Conservation (phyloP, 2,888 invertebrate genomes). For the Himalopsyche anomala region DNA sequence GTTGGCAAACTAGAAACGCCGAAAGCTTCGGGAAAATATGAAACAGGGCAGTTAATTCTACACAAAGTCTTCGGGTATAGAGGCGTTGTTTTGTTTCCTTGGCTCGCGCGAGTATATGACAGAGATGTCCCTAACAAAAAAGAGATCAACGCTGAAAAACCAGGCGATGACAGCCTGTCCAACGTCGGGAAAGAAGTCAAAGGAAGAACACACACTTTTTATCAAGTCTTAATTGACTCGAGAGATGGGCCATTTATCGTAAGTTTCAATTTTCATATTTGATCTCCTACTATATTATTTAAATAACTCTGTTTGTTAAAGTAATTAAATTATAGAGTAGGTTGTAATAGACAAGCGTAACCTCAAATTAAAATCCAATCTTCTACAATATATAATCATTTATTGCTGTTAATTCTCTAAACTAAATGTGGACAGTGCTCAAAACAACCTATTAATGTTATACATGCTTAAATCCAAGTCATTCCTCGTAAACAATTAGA, state of each 20-base stretch:
- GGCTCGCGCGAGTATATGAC: conserved; percentile 97
- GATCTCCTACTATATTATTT: too few relatives aligned
- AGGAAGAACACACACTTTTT: conserved; percentile 94
- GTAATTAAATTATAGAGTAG: too few relatives aligned
- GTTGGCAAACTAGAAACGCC: conserved; percentile 94
- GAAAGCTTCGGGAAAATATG: conserved; percentile 92
- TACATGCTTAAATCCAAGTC: too few relatives aligned
- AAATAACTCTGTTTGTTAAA: too few relatives aligned
- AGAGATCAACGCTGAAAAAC: conserved; percentile 37
- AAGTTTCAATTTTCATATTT: conserved; percentile 72
- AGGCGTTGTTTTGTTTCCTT: conserved; percentile 97
- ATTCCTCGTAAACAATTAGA: too few relatives aligned
- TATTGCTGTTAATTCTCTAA: too few relatives aligned
- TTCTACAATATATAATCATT: too few relatives aligned
- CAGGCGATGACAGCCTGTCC: conserved; percentile 67
- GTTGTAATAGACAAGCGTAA: too few relatives aligned
- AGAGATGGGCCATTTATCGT: conserved; percentile 98
- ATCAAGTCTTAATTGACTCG: conserved; percentile 98
- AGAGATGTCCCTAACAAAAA: conserved; percentile 80
- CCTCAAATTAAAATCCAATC: too few relatives aligned
- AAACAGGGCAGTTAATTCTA: conserved; percentile 96
- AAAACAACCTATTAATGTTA: too few relatives aligned
- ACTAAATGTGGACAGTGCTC: too few relatives aligned
- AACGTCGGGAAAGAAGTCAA: conserved; percentile 90
- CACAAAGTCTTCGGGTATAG: conserved; percentile 98